A percentile compares a stretch with the other conserved stretches of the same genome.
Conservation (phyloP, 1,140 invertebrate species). For the Drosophila pruinosa region DNA sequence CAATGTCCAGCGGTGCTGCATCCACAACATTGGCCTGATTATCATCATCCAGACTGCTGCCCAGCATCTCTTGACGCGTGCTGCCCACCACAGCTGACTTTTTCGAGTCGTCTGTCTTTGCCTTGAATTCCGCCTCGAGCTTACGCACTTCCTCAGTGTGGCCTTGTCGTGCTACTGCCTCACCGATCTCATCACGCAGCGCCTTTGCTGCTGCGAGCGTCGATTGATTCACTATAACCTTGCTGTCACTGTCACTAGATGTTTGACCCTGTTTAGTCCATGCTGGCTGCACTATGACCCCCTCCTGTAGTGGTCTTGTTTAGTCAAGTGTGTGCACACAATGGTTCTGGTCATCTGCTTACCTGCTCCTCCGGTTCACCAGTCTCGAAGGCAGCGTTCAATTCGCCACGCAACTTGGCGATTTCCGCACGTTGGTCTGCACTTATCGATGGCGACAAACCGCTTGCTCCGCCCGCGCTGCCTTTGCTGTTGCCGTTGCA, state of each 20-base stretch:
- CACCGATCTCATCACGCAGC: conserved; percentile 59
- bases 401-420: conserved; percentile 57
- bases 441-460: not conserved
- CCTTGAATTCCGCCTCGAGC: conserved; percentile 40
- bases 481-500: conserved; percentile 3
- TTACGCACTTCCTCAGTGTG: conserved; percentile 27
- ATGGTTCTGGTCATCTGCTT: not conserved
- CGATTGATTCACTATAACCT: conserved; percentile 48
- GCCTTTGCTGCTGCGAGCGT: conserved; percentile 28
- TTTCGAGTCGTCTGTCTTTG: not conserved
- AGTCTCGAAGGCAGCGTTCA: conserved; percentile 52
- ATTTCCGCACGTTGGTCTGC: conserved; percentile 44
- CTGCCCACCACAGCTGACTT: not conserved
- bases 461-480: not conserved
- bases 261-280: conserved; percentile 44
- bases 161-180: conserved; percentile 45
- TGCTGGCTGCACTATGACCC: conserved; percentile 61
- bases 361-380: conserved; percentile 22
- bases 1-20: conserved; percentile 36
- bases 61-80: conserved; percentile 17
- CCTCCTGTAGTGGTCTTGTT: conserved; percentile 17
- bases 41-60: not conserved
- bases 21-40: conserved; percentile 60
- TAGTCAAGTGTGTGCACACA: not conserved
- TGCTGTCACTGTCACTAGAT: not conserved